Conservation (phyloP, 2,888 invertebrate genomes). For the Sturmia bella region DNA sequence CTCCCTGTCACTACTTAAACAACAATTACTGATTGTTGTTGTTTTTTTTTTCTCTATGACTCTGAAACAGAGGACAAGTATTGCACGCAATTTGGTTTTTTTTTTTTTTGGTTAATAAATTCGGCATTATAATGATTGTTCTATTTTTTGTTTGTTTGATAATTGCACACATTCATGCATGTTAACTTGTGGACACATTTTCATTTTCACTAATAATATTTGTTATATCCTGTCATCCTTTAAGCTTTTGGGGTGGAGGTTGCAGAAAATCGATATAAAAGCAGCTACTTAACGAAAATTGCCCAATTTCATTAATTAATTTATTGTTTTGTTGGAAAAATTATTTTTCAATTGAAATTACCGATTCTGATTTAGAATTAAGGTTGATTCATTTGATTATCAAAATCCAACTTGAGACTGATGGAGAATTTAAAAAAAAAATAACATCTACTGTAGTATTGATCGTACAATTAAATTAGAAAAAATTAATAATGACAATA, state of each 20-base stretch:
- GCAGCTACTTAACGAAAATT: slow-evolving; percentile 62
- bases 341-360: too few relatives aligned
- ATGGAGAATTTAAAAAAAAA: too few relatives aligned
- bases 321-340: slow-evolving; percentile 21
- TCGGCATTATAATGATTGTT: slow-evolving; percentile 60
- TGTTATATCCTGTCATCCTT: slow-evolving; percentile 67
- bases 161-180: background rate
- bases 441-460: too few relatives aligned
- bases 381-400: too few relatives aligned
- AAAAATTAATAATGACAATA: too few relatives aligned
- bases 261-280: background rate
- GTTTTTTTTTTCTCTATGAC: slow-evolving; percentile 33
- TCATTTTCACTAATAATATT: slow-evolving; percentile 51
- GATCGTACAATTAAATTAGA: too few relatives aligned
- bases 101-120: slow-evolving; percentile 62
- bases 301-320: slow-evolving; percentile 66
- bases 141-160: background rate
- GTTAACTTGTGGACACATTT: background rate
- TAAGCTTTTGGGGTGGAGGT: background rate
- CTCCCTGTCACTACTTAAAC: slow-evolving; percentile 49
- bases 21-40: slow-evolving; percentile 58
- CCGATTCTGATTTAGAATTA: too few relatives aligned
- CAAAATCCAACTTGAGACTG: too few relatives aligned
- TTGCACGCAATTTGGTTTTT: slow-evolving; percentile 71
- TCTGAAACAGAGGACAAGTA: slow-evolving; percentile 46